Evolutionary conservation across 2,888 invertebrate genomes (phyloP).

Genomic region (Colostygia pectinataria): DNA sequence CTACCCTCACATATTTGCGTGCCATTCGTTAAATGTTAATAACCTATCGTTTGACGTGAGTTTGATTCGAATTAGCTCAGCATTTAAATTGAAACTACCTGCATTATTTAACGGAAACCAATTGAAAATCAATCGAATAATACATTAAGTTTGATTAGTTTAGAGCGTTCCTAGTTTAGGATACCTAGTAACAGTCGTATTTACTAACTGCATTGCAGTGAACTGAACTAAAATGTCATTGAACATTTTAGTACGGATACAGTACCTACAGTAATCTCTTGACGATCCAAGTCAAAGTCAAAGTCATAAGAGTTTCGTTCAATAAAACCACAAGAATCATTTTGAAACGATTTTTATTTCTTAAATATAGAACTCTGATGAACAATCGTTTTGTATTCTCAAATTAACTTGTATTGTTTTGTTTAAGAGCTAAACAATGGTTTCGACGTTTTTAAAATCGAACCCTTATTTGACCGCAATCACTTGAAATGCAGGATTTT

Average conservation of each 20-base stretch:
- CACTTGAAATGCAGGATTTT: no score
- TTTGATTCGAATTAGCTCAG: constrained; percentile 20
- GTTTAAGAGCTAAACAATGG: constrained; percentile 9
- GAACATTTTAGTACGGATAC: no score
- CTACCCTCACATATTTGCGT: constrained; percentile 8
- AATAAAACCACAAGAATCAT: no score
- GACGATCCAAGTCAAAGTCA: no score
- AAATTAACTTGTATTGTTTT: constrained; percentile 12
- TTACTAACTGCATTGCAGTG: not conserved
- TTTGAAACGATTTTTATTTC: no score
- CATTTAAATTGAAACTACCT: constrained; percentile 17
- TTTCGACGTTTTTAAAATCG: constrained; percentile 18
- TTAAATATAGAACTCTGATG: no score
- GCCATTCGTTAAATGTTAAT: constrained; percentile 16
- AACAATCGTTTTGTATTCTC: constrained; percentile 7
- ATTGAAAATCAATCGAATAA: constrained; percentile 28
- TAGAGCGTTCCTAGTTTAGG: no score
- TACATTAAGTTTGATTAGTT: constrained; percentile 21
- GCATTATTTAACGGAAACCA: constrained; percentile 15
- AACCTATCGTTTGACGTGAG: constrained; percentile 15
- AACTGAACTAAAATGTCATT: no score
- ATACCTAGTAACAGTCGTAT: no score
- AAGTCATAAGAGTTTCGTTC: no score
- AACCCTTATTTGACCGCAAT: constrained; percentile 3
- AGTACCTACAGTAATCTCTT: no score